Evolutionary conservation across 2,113 vertebrate species (phyloP).

Genomic region (Solenodon paradoxus): DNA sequence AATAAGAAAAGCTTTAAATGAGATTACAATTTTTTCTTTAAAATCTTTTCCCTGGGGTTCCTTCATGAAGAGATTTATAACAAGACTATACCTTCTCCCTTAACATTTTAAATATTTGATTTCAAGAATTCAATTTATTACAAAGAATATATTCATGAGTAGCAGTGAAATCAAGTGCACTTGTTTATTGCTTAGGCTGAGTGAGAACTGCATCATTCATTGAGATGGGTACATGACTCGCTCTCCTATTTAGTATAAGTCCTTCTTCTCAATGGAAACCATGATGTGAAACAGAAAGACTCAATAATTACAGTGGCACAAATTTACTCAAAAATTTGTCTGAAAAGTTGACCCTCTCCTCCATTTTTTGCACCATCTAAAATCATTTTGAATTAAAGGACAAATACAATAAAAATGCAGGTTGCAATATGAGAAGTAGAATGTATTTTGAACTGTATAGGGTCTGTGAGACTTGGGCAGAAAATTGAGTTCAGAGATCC

Average conservation of each 20-base stretch:
- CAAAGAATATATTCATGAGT: neutral
- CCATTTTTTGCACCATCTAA: neutral
- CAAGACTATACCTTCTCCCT: neutral
- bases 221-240: neutral
- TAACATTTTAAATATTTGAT: neutral
- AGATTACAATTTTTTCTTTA: neutral
- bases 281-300: neutral
- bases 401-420: neutral
- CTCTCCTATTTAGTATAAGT: neutral
- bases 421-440: neutral
- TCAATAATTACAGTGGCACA: neutral
- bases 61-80: neutral
- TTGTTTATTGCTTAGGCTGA: neutral
- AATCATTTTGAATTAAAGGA: neutral
- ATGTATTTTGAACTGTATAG: rapidly evolving
- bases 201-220: neutral
- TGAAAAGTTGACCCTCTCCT: neutral
- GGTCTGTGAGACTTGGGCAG: neutral
- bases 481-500: neutral
- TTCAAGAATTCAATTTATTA: neutral
- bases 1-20: slow-evolving; percentile 18
- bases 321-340: neutral
- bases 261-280: neutral
- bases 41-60: neutral
- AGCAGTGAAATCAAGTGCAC: neutral